A percentile compares a stretch with the other conserved stretches of the same genome.
Evolutionary conservation across 2,888 invertebrate species (phyloP).

Genomic region (Blastobasis adustella): DNA sequence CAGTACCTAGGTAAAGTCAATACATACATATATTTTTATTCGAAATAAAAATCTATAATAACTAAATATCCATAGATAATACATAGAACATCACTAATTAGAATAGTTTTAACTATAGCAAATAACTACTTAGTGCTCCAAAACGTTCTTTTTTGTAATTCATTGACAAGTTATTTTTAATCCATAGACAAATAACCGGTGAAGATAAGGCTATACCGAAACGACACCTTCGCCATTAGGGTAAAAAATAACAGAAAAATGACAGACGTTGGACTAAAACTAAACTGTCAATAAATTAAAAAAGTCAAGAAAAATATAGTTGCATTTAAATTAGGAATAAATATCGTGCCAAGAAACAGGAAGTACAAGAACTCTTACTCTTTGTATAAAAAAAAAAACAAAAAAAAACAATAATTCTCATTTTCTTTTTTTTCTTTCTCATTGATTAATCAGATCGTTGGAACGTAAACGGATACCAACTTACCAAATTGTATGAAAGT

Average conservation of each 20-base stretch:
- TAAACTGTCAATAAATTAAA: constrained; percentile 7
- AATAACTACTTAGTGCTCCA: constrained; percentile 17
- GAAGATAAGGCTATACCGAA: neutral
- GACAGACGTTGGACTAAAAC: neutral
- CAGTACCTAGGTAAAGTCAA: constrained; percentile 32
- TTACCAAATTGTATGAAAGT: constrained; percentile 24
- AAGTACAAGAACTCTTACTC: constrained; percentile 15
- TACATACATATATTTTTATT: constrained; percentile 29
- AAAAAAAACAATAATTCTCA: constrained; percentile 18
- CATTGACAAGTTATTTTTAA: neutral
- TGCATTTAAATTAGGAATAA: constrained; percentile 15
- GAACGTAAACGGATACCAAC: constrained; percentile 37
- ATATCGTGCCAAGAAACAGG: constrained; percentile 14
- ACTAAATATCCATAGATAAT: constrained; percentile 35
- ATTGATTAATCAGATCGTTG: constrained; percentile 41
- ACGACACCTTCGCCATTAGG: neutral
- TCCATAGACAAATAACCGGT: neutral
- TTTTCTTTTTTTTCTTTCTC: constrained; percentile 9
- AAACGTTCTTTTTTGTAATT: constrained; percentile 3
- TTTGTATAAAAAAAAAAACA: too few relatives aligned
- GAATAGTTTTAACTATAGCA: constrained; percentile 18
- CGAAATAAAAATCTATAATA: constrained; percentile 9
- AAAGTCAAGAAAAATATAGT: constrained; percentile 12
- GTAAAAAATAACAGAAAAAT: neutral
- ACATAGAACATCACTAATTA: constrained; percentile 36